Base-by-base conservation (phyloP, 2,888 invertebrate species). In the Spilosoma lubricipeda region DNA sequence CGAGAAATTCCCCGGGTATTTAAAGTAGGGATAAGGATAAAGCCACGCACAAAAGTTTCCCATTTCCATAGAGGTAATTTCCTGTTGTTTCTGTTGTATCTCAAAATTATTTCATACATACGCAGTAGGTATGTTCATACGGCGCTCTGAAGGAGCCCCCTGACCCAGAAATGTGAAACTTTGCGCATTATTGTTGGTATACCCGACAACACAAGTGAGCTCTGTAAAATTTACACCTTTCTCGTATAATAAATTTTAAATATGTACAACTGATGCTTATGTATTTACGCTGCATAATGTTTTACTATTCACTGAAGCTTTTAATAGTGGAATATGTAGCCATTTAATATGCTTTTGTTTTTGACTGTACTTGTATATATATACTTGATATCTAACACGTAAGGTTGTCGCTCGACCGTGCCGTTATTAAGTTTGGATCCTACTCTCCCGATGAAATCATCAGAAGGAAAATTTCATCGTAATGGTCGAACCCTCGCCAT, bases 131-230 rank as follows among this genome's bases (percentile, higher is more conserved):
- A 74, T 75, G 77, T 75, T 84, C 84, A 77, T 77, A 82, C 81
- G 79, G 67, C 81, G 80, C 81, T 83, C 75, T 81, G 79, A 81
- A 77, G 81, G 82, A 84, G 81, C 82, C 82, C 83, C 83, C 82
- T 85, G 82, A 88, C 86, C 87, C 82, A 84, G 82, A 85, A 86
- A 85, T 85, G 86, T 82, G 80, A 88, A 89, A 89, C 88, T 89
- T 89, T 88, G 83, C 82, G 82, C 86, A 86, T 89, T 88, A 89
- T 85, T 85, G 82, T 85, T 75, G 75, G 86, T 86, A 86, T 79
- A 79, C 80, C 84, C 87, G 85, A 85, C 87, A 84, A 85, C 87
- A 85, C 80, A 83, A 85, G 82, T 79, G 81, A 77, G 80, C 80
- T 80, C 83, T 80, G 80, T 77, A 82, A 80, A 83, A 80, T 79